Percentiles rank a stretch among this genome's conserved stretches.
These are phyloP conservation scores for Pangasius macronema DNA, from an alignment of 2,797 vertebrate genomes.

Conservation along the genomic window DNA sequence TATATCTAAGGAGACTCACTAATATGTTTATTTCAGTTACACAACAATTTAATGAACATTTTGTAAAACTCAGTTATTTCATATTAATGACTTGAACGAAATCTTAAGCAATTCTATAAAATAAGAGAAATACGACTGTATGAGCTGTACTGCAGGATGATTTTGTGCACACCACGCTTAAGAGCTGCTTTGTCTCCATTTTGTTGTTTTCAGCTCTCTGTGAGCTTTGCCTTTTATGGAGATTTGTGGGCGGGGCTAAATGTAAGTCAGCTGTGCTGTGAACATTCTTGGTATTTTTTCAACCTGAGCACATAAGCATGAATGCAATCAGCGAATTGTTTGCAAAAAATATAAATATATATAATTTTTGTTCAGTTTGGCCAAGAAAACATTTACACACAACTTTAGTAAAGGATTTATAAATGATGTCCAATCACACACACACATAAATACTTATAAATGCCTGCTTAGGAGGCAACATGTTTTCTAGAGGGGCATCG, in stretches of 20 bases:
- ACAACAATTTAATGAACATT: background rate
- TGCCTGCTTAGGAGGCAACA: background rate
- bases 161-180: background rate
- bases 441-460: constrained; percentile 47
- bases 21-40: background rate
- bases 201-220: background rate
- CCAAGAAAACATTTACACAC: background rate
- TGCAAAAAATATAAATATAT: background rate
- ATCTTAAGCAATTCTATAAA: background rate
- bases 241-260: background rate
- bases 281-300: background rate
- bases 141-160: background rate
- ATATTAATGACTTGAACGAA: background rate
- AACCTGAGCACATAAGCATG: background rate
- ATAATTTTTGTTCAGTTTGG: too few relatives aligned
- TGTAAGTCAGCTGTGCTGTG: background rate
- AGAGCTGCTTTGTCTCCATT: background rate
- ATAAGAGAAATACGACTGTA: background rate
- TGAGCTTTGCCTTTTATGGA: background rate
- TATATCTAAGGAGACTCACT: background rate
- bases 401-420: background rate
- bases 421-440: background rate
- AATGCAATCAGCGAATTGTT: background rate
- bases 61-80: background rate
- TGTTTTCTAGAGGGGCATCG: background rate